phyloP scores from a whole-genome alignment of 2,797 vertebrate species.

The Girardinus metallicus region DNA sequence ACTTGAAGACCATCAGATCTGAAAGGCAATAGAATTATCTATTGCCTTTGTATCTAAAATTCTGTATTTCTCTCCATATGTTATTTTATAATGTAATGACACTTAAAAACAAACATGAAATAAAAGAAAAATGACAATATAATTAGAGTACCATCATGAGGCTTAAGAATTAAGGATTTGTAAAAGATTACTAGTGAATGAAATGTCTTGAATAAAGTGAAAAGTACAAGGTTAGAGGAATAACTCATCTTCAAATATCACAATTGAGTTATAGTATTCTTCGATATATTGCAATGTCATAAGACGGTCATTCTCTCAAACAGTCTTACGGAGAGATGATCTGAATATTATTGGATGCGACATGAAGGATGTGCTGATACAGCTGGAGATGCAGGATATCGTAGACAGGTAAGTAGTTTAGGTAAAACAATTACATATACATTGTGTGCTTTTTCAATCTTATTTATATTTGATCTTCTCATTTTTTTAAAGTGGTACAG shows the following conservation, averaged over 20 bases:
- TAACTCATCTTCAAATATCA: neutral
- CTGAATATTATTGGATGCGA: slow-evolving; percentile 81
- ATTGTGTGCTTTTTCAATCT: neutral
- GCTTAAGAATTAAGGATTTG: too few relatives aligned
- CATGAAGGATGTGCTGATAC: slow-evolving; percentile 76
- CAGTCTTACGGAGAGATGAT: slow-evolving; percentile 77
- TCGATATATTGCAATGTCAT: neutral
- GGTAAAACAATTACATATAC: neutral
- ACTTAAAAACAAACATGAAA: too few relatives aligned
- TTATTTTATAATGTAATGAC: too few relatives aligned
- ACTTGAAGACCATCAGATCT: too few relatives aligned
- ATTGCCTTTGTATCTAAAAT: too few relatives aligned
- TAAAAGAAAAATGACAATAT: too few relatives aligned
- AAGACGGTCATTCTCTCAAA: neutral
- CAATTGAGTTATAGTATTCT: neutral
- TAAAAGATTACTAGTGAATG: too few relatives aligned
- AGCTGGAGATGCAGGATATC: slow-evolving; percentile 55
- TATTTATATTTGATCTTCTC: neutral
- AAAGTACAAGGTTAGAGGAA: neutral
- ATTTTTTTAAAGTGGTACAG: slow-evolving; percentile 8
- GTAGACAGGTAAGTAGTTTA: slow-evolving; percentile 48
- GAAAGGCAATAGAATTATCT: too few relatives aligned
- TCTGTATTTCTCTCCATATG: too few relatives aligned
- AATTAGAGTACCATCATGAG: too few relatives aligned
- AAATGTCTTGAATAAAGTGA: too few relatives aligned